Evolutionary conservation across 2,797 vertebrate species (phyloP).

Genomic region (Sebastes flavidus): DNA sequence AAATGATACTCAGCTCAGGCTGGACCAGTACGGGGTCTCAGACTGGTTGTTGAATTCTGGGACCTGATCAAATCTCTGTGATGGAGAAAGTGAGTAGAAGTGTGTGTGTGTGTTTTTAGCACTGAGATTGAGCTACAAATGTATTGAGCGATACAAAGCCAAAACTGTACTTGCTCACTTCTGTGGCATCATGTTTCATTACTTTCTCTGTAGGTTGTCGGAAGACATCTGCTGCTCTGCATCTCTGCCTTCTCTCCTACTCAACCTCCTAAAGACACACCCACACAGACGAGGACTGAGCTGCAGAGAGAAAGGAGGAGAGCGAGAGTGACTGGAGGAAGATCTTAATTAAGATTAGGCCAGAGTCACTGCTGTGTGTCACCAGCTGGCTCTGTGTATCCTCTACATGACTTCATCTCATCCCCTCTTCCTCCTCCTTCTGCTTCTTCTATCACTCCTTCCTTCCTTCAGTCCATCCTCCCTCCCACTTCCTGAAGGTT

Average conservation of each 20-base stretch:
- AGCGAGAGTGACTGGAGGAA: slow-evolving; percentile 16
- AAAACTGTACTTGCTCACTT: too few relatives aligned
- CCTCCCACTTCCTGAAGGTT: background rate
- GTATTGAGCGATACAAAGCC: background rate
- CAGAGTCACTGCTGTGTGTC: slow-evolving; percentile 36
- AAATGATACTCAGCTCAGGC: background rate
- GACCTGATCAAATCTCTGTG: background rate
- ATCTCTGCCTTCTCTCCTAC: background rate
- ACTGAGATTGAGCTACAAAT: background rate
- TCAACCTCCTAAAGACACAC: background rate
- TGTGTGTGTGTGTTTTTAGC: background rate
- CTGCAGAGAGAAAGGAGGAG: background rate
- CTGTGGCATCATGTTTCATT: background rate
- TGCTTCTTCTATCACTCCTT: background rate
- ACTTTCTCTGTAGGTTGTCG: background rate
- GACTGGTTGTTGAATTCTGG: background rate
- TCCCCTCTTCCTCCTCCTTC: background rate
- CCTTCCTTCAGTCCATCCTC: background rate
- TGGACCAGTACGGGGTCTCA: background rate
- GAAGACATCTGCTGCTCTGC: background rate
- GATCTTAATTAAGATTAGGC: slow-evolving; percentile 62
- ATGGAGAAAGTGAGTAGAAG: background rate
- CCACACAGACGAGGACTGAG: background rate
- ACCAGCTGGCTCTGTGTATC: slow-evolving; percentile 14
- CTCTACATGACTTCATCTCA: slow-evolving; percentile 3